These are phyloP conservation scores for Grammomys surdaster DNA, from an alignment of 2,113 vertebrate species.

Conservation along the genomic window DNA sequence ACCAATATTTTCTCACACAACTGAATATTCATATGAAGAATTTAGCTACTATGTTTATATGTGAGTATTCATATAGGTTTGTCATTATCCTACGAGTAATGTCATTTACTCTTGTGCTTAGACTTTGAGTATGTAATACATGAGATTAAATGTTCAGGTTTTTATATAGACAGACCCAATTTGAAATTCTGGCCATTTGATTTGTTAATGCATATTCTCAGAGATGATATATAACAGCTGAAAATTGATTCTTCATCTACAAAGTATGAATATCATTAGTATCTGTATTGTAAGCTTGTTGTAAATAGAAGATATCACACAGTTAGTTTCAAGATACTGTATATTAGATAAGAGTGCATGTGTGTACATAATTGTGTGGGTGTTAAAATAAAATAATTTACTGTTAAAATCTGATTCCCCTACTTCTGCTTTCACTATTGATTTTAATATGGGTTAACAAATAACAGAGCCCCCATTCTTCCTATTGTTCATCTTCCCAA, in stretches of 20 bases:
- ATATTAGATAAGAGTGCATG: background rate
- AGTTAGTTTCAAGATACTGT: background rate
- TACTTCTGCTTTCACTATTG: background rate
- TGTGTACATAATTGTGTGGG: background rate
- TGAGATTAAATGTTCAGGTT: background rate
- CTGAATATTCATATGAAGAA: background rate
- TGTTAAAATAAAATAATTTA: background rate
- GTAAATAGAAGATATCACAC: background rate
- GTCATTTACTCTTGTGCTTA: slow-evolving; percentile 17
- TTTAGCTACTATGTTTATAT: background rate
- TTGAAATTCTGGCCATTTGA: slow-evolving; percentile 35
- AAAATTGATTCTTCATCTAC: slow-evolving; percentile 14
- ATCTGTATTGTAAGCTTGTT: background rate
- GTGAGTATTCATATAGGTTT: background rate
- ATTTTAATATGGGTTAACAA: background rate
- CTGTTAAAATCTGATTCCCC: background rate
- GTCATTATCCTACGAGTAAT: background rate
- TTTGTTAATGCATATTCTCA: background rate
- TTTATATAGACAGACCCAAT: slow-evolving; percentile 20
- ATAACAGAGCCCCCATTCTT: background rate
- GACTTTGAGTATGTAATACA: background rate
- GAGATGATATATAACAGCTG: background rate
- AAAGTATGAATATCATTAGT: slow-evolving; percentile 48
- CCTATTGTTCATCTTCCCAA: background rate
- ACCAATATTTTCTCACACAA: background rate